These are phyloP conservation scores for Metopolophium dirhodum DNA, from an alignment of 1,140 invertebrate species.

Conservation along the genomic window DNA sequence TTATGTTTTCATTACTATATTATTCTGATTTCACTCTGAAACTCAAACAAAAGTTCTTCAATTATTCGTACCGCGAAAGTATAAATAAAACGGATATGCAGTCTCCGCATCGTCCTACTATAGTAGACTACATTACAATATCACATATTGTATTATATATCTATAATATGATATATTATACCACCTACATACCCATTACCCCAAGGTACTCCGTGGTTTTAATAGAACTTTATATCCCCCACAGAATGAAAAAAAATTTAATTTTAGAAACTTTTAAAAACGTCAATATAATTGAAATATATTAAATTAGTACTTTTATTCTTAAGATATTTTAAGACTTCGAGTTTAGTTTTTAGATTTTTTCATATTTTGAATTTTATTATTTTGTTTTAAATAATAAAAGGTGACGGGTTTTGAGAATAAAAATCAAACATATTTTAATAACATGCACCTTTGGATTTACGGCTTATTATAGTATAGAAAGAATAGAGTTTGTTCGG, in stretches of 20 bases:
- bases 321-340: background rate
- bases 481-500: background rate
- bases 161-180: background rate
- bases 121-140: background rate
- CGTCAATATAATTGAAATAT: constrained; percentile 11
- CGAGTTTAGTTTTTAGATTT: background rate
- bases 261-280: background rate
- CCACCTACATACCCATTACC: background rate
- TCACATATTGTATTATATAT: background rate
- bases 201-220: background rate
- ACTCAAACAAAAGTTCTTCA: background rate
- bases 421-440: constrained; percentile 3
- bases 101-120: background rate
- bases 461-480: background rate
- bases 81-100: background rate
- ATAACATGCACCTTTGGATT: background rate
- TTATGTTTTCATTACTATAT: background rate
- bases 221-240: background rate
- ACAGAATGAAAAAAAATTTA: background rate
- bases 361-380: background rate
- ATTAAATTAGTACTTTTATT: background rate
- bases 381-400: background rate
- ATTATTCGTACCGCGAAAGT: background rate
- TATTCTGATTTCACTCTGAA: background rate
- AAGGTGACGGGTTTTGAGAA: background rate